Evolutionary conservation across 2,113 vertebrate species (phyloP).

Genomic region (Hemicordylus capensis): DNA sequence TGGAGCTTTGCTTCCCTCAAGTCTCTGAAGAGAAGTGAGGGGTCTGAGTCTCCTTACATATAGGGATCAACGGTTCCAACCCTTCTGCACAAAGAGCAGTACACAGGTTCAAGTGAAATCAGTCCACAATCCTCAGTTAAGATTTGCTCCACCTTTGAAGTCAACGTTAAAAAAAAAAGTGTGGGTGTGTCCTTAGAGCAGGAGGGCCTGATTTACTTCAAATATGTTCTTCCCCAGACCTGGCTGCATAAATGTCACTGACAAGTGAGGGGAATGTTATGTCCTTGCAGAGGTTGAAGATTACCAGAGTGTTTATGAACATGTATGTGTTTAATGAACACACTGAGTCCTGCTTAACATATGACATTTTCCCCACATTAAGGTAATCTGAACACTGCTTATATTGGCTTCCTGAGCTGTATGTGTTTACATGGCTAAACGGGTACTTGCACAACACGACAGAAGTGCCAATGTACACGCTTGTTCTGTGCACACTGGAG

Average conservation of each 20-base stretch:
- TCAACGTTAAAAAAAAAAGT: background rate
- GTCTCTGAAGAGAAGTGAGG: background rate
- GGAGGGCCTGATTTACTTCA: too few species aligned
- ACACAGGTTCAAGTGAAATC: too few species aligned
- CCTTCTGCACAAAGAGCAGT: background rate
- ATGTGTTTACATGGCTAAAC: background rate
- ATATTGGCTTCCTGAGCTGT: background rate
- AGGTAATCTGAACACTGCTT: background rate
- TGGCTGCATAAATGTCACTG: background rate
- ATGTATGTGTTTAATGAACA: background rate
- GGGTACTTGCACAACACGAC: background rate
- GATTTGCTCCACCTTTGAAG: background rate
- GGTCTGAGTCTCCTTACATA: background rate
- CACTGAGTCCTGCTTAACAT: background rate
- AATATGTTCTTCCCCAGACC: background rate
- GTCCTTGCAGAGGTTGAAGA: background rate
- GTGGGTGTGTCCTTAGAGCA: background rate
- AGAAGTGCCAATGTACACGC: background rate
- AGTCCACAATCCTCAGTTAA: background rate
- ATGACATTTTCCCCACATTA: background rate
- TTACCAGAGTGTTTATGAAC: background rate
- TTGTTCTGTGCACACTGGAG: background rate
- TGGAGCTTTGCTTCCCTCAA: background rate
- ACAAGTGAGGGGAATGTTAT: background rate
- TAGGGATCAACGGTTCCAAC: background rate